A percentile compares a stretch with the other conserved stretches of the same genome.
These are phyloP conservation scores for Coregonus sp. DNA, from an alignment of 2,797 vertebrate genomes.

Conservation along the genomic window DNA sequence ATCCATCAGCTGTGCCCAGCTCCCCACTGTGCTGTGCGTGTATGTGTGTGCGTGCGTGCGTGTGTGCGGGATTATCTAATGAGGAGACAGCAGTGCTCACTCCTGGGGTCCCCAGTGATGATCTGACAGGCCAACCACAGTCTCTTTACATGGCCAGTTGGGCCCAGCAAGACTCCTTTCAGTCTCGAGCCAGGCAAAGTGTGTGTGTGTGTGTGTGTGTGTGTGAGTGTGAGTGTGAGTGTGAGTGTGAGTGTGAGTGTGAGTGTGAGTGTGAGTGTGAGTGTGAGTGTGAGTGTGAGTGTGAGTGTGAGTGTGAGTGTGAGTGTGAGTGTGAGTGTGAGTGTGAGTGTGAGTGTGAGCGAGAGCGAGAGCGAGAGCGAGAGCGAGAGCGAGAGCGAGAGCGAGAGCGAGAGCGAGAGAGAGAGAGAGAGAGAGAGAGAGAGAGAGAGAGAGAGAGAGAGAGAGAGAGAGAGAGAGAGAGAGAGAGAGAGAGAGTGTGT, in stretches of 20 bases:
- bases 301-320: background rate
- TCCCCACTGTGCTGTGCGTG: slow-evolving; percentile 31
- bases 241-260: background rate
- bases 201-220: background rate
- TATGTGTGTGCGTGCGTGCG: background rate
- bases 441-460: no score
- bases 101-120: slow-evolving; percentile 40
- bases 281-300: background rate
- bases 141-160: slow-evolving; percentile 86
- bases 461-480: background rate
- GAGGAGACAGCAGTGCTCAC: slow-evolving; percentile 48
- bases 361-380: no score
- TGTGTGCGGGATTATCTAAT: slow-evolving; percentile 59
- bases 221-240: background rate
- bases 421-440: no score
- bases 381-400: background rate
- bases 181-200: slow-evolving; percentile 53
- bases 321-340: background rate
- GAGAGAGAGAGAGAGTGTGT: no score
- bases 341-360: background rate
- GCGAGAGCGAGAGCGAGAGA: background rate
- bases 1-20: slow-evolving; percentile 43
- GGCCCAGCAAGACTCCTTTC: slow-evolving; percentile 83
- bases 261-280: no score
- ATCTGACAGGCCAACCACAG: slow-evolving; percentile 65